phyloP scores from a whole-genome alignment of 2,113 vertebrate species.

The Nothocercus julius region DNA sequence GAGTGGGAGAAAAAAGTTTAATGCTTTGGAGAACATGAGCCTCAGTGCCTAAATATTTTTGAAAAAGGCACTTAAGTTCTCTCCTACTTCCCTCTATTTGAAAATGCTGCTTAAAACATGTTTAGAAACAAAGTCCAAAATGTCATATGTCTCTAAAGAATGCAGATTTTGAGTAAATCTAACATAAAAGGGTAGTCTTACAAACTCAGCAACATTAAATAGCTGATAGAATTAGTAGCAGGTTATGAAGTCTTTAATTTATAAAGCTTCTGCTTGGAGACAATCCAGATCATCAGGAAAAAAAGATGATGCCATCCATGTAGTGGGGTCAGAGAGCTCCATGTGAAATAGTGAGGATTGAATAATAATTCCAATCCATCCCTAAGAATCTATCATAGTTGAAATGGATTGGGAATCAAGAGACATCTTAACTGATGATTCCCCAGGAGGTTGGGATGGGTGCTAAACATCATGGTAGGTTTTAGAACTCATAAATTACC shows the following conservation, averaged over 20 bases:
- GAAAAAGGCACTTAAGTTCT: background rate
- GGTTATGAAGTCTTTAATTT: background rate
- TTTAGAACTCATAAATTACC: slow-evolving; percentile 69
- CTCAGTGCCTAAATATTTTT: background rate
- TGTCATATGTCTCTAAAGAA: background rate
- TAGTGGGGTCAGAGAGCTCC: background rate
- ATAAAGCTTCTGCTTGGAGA: background rate
- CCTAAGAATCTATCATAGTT: background rate
- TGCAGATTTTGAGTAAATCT: background rate
- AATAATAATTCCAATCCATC: slow-evolving; percentile 35
- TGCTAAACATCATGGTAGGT: slow-evolving; percentile 41
- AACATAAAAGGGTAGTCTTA: background rate
- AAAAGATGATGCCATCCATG: background rate
- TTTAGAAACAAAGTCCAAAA: background rate
- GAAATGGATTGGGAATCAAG: slow-evolving; percentile 5
- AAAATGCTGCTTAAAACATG: background rate
- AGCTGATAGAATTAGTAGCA: background rate
- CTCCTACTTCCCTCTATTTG: background rate
- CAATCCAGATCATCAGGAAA: background rate
- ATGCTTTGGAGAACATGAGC: background rate
- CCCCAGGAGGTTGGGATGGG: background rate
- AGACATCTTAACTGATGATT: slow-evolving; percentile 43
- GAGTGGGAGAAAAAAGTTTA: background rate
- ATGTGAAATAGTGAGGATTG: background rate
- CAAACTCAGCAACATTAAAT: background rate